A percentile compares a stretch with the other conserved stretches of the same genome.
phyloP scores from a whole-genome alignment of 2,888 invertebrate species.

The Salpingus planirostris region DNA sequence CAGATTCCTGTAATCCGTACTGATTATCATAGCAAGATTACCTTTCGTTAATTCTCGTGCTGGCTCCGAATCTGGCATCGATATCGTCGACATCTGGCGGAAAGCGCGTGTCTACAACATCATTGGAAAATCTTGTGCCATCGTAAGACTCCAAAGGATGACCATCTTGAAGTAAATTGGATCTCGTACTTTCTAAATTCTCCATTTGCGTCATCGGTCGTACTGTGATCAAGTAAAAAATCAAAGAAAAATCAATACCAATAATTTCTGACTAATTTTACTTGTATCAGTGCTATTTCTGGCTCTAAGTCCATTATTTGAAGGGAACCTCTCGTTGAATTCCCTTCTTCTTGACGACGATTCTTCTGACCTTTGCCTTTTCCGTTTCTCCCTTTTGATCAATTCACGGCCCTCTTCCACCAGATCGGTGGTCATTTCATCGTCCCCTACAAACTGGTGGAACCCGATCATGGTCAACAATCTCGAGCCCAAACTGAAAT shows the following conservation, averaged over 20 bases:
- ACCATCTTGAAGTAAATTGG: slow-evolving; percentile 69
- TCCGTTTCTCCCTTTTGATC: slow-evolving; percentile 80
- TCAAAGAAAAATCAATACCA: not conserved
- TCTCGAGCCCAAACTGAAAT: slow-evolving; percentile 87
- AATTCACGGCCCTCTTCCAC: slow-evolving; percentile 91
- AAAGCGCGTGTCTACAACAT: slow-evolving; percentile 33
- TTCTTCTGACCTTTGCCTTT: slow-evolving; percentile 73
- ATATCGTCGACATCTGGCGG: slow-evolving; percentile 40
- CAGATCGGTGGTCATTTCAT: slow-evolving; percentile 85
- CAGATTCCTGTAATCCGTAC: too few species aligned
- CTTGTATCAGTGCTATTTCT: slow-evolving; percentile 44
- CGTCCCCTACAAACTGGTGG: slow-evolving; percentile 94
- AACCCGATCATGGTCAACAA: slow-evolving; percentile 86
- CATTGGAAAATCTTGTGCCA: slow-evolving; percentile 36
- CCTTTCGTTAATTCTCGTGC: slow-evolving; percentile 45
- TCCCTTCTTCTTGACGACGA: slow-evolving; percentile 65
- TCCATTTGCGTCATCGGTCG: slow-evolving; percentile 47
- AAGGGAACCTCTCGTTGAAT: slow-evolving; percentile 58
- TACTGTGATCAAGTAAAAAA: slow-evolving; percentile 35
- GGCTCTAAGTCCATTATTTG: slow-evolving; percentile 40
- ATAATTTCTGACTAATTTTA: slow-evolving; percentile 21
- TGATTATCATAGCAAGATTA: too few species aligned
- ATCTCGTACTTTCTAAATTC: slow-evolving; percentile 61
- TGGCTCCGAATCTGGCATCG: slow-evolving; percentile 57
- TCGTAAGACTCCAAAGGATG: slow-evolving; percentile 64